phyloP scores from a whole-genome alignment of 2,113 vertebrate species.

The Carassius gibelio region DNA sequence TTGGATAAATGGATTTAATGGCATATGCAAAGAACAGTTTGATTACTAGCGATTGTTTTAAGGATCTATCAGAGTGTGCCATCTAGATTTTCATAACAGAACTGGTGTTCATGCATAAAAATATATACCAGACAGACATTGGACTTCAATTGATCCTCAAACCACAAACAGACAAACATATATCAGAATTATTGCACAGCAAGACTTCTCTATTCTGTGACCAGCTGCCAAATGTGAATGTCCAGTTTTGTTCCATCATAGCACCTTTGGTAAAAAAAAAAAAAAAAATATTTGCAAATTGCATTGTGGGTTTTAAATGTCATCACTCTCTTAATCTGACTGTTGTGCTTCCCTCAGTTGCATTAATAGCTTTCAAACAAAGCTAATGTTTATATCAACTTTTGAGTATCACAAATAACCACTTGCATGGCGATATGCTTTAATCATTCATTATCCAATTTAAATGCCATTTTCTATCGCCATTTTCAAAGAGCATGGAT shows the following conservation, averaged over 20 bases:
- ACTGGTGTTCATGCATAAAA: not conserved
- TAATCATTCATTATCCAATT: slow-evolving; percentile 60
- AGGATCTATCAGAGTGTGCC: not conserved
- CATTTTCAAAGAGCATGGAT: slow-evolving; percentile 51
- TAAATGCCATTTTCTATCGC: slow-evolving; percentile 52
- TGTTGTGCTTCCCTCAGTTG: slow-evolving; percentile 20
- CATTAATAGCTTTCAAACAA: slow-evolving; percentile 27
- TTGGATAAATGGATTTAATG: no score
- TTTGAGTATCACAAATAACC: slow-evolving; percentile 46
- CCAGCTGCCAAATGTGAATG: slow-evolving; percentile 17
- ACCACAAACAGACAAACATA: slow-evolving; percentile 1
- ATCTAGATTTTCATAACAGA: not conserved
- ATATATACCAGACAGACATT: not conserved
- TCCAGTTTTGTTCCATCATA: not conserved
- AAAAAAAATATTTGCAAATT: slow-evolving; percentile 42
- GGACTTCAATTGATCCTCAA: not conserved
- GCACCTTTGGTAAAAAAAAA: slow-evolving; percentile 1
- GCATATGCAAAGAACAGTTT: not conserved
- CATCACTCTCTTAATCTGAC: slow-evolving; percentile 53
- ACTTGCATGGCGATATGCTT: slow-evolving; percentile 30
- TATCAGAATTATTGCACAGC: not conserved
- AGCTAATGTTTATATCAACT: slow-evolving; percentile 39
- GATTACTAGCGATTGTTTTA: not conserved
- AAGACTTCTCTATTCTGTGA: not conserved
- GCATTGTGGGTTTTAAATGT: slow-evolving; percentile 51